These are phyloP conservation scores for Chrysodeixis includens DNA, from an alignment of 2,888 invertebrate genomes.

Conservation along the genomic window DNA sequence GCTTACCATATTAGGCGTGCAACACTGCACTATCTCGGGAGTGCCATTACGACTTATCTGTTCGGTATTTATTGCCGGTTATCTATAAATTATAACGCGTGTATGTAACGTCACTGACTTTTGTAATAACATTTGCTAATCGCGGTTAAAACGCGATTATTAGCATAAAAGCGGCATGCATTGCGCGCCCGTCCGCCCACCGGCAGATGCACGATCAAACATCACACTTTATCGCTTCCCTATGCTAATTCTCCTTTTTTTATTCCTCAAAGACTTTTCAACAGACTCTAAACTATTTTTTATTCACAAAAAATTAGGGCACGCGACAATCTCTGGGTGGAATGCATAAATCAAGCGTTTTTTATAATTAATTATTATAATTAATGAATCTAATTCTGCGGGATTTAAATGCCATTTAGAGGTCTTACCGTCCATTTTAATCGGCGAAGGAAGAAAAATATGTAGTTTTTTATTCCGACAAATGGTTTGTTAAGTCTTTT, in stretches of 20 bases:
- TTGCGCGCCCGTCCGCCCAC: constrained; percentile 75
- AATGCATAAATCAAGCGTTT: constrained; percentile 59
- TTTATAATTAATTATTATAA: constrained; percentile 51
- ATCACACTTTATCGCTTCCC: constrained; percentile 69
- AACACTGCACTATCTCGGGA: constrained; percentile 20
- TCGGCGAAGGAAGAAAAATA: constrained; percentile 31
- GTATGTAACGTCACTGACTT: constrained; percentile 53
- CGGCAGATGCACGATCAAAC: constrained; percentile 76
- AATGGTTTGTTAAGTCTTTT: constrained; percentile 26
- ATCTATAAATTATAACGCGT: constrained; percentile 45
- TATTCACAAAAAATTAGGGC: constrained; percentile 76
- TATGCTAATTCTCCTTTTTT: constrained; percentile 81
- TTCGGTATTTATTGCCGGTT: constrained; percentile 31
- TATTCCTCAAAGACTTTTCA: constrained; percentile 65
- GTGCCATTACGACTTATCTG: constrained; percentile 33
- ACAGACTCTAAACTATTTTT: constrained; percentile 72
- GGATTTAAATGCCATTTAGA: constrained; percentile 52
- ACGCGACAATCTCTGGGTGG: constrained; percentile 73
- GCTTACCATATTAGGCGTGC: neutral
- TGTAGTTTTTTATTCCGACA: constrained; percentile 15
- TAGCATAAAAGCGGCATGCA: constrained; percentile 82
- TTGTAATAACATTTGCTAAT: constrained; percentile 67
- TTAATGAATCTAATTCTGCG: constrained; percentile 42
- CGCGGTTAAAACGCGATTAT: constrained; percentile 68
- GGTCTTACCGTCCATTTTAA: constrained; percentile 39